Conservation (phyloP, 2,797 vertebrate genomes). For the Sciurus carolinensis region DNA sequence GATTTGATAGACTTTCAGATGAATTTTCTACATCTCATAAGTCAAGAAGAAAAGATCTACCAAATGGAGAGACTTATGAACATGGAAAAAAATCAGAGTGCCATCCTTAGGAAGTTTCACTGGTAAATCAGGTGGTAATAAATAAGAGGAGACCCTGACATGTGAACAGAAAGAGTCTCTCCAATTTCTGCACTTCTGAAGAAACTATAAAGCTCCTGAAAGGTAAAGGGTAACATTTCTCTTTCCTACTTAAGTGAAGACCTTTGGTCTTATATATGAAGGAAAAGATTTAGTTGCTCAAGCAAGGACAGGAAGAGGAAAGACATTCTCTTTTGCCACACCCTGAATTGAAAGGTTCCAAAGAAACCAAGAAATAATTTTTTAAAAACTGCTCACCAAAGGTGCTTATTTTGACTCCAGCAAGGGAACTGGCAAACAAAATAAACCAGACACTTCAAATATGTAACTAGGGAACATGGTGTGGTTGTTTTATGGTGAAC, state of each 20-base stretch:
- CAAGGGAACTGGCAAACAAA: constrained; percentile 95
- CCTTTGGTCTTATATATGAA: not conserved
- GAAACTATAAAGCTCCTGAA: not conserved
- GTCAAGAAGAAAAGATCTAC: not conserved
- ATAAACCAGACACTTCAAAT: constrained; percentile 95
- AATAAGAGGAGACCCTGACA: too few species aligned
- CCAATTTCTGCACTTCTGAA: not conserved
- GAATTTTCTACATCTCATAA: not conserved
- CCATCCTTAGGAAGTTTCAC: not conserved
- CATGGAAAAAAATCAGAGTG: not conserved
- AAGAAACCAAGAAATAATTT: not conserved
- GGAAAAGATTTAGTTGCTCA: not conserved
- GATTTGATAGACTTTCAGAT: not conserved
- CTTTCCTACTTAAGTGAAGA: not conserved
- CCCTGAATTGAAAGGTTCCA: not conserved
- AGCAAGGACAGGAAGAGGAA: not conserved
- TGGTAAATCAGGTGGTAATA: too few species aligned
- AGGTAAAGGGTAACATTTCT: not conserved
- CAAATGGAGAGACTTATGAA: not conserved
- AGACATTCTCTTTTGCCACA: not conserved
- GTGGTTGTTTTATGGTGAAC: constrained; percentile 95
- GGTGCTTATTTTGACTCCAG: constrained; percentile 94
- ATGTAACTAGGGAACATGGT: constrained; percentile 91
- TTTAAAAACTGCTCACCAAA: constrained; percentile 72
- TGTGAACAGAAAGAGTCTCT: not conserved